phyloP scores from a whole-genome alignment of 2,113 vertebrate genomes.

The Mesoclemmys tuberculata region DNA sequence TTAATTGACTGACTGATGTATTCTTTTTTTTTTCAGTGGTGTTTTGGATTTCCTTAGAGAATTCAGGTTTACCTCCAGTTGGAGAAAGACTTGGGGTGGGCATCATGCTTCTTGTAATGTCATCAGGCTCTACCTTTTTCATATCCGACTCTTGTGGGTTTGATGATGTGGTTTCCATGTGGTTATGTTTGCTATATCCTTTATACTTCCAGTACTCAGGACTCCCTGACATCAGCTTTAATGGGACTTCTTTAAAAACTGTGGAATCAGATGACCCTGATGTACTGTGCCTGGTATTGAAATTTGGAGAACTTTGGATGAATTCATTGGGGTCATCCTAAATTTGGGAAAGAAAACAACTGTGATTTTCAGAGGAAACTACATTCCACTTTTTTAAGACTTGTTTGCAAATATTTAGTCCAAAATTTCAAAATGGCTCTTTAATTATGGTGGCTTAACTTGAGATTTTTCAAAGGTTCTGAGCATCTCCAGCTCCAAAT shows the following conservation, averaged over 20 bases:
- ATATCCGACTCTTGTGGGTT: constrained; percentile 14
- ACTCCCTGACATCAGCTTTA: constrained; percentile 21
- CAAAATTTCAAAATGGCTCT: constrained; percentile 14
- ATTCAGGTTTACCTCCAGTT: constrained; percentile 50
- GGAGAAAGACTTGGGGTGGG: constrained; percentile 71
- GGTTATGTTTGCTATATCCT: background rate
- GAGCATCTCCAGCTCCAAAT: background rate
- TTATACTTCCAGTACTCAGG: constrained; percentile 17
- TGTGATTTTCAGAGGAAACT: constrained; percentile 1
- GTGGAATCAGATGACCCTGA: constrained; percentile 34
- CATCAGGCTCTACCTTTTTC: constrained; percentile 30
- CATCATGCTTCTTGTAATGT: constrained; percentile 44
- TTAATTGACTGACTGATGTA: constrained; percentile 38
- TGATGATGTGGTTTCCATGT: background rate
- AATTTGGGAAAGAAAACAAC: constrained; percentile 60
- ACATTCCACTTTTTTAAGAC: background rate
- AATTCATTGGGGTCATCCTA: constrained; percentile 58
- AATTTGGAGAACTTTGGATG: constrained; percentile 5
- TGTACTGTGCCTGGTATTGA: constrained; percentile 8
- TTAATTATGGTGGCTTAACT: background rate
- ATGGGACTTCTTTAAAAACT: constrained; percentile 1
- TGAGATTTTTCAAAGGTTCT: background rate
- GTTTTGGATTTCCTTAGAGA: constrained; percentile 54
- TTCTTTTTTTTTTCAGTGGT: constrained; percentile 27
- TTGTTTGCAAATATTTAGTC: background rate